These are phyloP conservation scores for Hylaeus anthracinus DNA, from an alignment of 1,140 invertebrate genomes.

Conservation along the genomic window DNA sequence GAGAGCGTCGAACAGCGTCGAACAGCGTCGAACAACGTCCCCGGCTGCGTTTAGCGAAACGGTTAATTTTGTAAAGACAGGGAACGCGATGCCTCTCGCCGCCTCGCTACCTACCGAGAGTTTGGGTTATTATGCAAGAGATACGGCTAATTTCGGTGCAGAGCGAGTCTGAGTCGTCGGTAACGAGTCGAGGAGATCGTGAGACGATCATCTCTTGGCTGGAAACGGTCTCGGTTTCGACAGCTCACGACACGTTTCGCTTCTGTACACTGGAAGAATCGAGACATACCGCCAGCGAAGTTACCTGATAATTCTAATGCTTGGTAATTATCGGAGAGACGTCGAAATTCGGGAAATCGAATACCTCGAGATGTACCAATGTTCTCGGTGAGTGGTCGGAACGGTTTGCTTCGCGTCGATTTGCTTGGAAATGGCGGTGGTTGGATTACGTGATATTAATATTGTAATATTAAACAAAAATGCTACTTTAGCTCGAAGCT, in stretches of 20 bases:
- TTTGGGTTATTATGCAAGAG: conserved; percentile 39
- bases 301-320: neutral
- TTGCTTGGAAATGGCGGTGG: too few relatives aligned
- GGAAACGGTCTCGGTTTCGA: conserved; percentile 4
- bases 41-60: conserved; percentile 30
- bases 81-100: neutral
- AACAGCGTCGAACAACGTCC: neutral
- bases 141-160: conserved; percentile 32
- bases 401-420: too few relatives aligned
- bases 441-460: too few relatives aligned
- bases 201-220: conserved; percentile 4
- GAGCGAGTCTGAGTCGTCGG: neutral
- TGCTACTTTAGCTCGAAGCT: too few relatives aligned
- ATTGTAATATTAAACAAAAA: too few relatives aligned
- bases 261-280: neutral
- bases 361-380: too few relatives aligned
- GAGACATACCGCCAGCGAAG: neutral
- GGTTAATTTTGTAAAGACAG: conserved; percentile 30
- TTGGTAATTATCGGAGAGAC: neutral
- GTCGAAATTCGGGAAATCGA: neutral
- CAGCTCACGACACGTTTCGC: neutral
- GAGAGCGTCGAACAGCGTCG: neutral
- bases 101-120: conserved; percentile 1
- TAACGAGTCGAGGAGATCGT: neutral
- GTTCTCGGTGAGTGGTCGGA: too few relatives aligned